phyloP scores from a whole-genome alignment of 2,797 vertebrate species.

The Spondyliosoma cantharus region DNA sequence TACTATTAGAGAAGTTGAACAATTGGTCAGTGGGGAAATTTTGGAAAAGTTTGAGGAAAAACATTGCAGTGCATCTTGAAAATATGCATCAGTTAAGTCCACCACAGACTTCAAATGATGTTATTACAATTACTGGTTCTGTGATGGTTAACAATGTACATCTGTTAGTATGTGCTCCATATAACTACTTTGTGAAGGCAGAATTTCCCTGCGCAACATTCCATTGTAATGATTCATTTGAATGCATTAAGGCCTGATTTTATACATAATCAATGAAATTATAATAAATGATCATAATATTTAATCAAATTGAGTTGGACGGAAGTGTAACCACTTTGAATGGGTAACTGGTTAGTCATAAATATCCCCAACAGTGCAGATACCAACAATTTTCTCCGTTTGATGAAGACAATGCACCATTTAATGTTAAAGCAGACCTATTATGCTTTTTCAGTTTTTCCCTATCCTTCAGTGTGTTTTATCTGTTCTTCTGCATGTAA shows the following conservation, averaged over 20 bases:
- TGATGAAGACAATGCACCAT: background rate
- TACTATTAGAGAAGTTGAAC: conserved; percentile 1
- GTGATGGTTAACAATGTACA: background rate
- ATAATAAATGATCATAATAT: background rate
- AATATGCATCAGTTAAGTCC: background rate
- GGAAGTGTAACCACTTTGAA: background rate
- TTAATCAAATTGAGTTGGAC: background rate
- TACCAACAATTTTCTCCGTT: background rate
- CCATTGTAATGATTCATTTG: background rate
- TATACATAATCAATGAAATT: background rate
- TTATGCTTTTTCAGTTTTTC: too few species aligned
- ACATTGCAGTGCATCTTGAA: background rate
- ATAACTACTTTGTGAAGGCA: background rate
- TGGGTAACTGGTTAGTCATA: background rate
- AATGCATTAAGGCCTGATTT: background rate
- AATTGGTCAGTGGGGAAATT: conserved; percentile 16
- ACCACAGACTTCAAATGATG: conserved; percentile 19
- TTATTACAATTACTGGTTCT: conserved; percentile 6
- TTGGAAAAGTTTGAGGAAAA: background rate
- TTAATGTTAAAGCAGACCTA: background rate
- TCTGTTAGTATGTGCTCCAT: background rate
- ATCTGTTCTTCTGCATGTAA: too few species aligned
- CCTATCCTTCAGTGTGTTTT: too few species aligned
- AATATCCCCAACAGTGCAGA: background rate
- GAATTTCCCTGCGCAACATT: background rate